A percentile compares a stretch with the other conserved stretches of the same genome.
Conservation (phyloP, 2,797 vertebrate species). For the Salarias fasciatus region DNA sequence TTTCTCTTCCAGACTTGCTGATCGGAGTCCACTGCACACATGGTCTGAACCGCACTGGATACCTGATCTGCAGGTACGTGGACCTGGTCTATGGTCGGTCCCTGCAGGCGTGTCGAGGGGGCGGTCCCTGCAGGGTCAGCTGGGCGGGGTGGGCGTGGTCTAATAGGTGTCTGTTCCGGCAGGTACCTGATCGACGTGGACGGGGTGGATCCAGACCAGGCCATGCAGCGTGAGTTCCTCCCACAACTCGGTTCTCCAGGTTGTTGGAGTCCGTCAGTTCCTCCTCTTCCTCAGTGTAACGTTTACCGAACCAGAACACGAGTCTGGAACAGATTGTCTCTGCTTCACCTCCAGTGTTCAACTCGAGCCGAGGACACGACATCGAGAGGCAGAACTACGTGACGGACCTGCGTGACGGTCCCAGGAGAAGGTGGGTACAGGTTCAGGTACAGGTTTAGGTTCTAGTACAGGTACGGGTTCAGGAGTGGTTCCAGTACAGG, state of each 20-base stretch:
- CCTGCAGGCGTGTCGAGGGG: fast-evolving
- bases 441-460: too few relatives aligned
- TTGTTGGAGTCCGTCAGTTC: too few relatives aligned
- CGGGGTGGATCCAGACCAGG: conserved; percentile 71
- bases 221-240: conserved; percentile 65
- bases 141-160: not conserved
- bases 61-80: conserved; percentile 91
- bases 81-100: fast-evolving
- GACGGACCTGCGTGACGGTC: conserved; percentile 68
- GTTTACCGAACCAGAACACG: too few relatives aligned
- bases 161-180: conserved; percentile 29
- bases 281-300: too few relatives aligned
- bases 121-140: not conserved
- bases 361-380: conserved; percentile 71
- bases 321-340: not conserved
- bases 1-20: conserved; percentile 84
- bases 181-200: conserved; percentile 85
- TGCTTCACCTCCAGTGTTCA: conserved; percentile 74
- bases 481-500: too few relatives aligned
- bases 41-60: conserved; percentile 94
- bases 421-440: conserved; percentile 72
- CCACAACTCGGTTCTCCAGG: too few relatives aligned
- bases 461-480: too few relatives aligned
- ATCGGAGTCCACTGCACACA: conserved; percentile 96
- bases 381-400: conserved; percentile 83